Conservation (phyloP, 2,888 invertebrate species). For the Octonoba sinensis region DNA sequence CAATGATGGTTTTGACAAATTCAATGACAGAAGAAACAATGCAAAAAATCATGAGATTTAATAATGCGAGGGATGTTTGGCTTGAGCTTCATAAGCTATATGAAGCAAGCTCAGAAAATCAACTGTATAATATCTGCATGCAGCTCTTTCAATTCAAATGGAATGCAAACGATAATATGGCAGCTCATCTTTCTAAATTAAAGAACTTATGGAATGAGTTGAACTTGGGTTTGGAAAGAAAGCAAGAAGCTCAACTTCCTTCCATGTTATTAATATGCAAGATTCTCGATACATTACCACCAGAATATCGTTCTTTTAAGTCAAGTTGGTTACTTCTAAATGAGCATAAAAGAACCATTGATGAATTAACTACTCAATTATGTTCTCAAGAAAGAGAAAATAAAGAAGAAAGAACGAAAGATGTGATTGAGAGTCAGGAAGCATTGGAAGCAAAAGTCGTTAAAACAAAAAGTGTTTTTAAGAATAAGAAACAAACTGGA, state of each 20-base stretch:
- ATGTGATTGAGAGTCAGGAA: background rate
- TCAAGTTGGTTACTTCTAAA: background rate
- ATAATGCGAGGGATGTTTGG: slow-evolving; percentile 15
- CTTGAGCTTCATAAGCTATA: slow-evolving; percentile 24
- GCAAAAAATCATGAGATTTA: slow-evolving; percentile 27
- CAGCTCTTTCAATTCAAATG: slow-evolving; percentile 48
- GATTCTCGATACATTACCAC: slow-evolving; percentile 22
- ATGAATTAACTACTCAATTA: slow-evolving; percentile 38
- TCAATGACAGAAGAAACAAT: slow-evolving; percentile 31
- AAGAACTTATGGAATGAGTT: slow-evolving; percentile 41
- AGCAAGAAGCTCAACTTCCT: background rate
- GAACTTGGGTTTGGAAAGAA: slow-evolving; percentile 14
- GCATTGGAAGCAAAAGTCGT: background rate
- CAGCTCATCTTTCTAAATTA: slow-evolving; percentile 35
- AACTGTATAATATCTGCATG: slow-evolving; percentile 44
- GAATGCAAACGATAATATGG: slow-evolving; percentile 6
- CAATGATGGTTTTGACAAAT: slow-evolving; percentile 12
- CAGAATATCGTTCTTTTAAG: slow-evolving; percentile 4
- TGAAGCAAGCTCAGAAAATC: slow-evolving; percentile 41
- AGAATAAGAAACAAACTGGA: background rate
- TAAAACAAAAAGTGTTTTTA: background rate
- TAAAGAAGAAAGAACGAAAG: background rate
- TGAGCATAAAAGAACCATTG: slow-evolving; percentile 26
- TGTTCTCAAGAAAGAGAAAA: slow-evolving; percentile 24
- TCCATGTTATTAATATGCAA: background rate